Evolutionary conservation across 2,888 invertebrate species (phyloP).

Genomic region (Microctonus aethiopoides): DNA sequence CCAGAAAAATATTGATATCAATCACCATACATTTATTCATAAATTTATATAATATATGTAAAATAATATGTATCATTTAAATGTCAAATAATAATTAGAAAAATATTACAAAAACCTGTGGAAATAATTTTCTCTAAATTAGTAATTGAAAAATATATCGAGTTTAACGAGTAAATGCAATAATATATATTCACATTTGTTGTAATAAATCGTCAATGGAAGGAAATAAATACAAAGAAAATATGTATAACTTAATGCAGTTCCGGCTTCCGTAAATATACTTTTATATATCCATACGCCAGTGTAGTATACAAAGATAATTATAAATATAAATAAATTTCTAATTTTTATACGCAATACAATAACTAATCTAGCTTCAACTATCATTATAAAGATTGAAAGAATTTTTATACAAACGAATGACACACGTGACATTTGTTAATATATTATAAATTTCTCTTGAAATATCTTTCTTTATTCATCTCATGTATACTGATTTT

Average conservation of each 20-base stretch:
- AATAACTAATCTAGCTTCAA: no score
- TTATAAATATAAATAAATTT: no score
- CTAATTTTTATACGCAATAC: no score
- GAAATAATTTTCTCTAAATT: slow-evolving; percentile 14
- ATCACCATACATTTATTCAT: neutral
- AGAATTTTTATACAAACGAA: neutral
- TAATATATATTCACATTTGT: neutral
- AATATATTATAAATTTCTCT: neutral
- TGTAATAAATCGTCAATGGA: neutral
- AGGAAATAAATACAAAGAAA: neutral
- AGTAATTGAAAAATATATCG: neutral
- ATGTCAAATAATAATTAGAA: no score
- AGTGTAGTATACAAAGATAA: no score
- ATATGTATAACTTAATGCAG: neutral
- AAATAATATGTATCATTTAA: no score
- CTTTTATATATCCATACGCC: neutral
- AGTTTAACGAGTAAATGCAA: slow-evolving; percentile 7
- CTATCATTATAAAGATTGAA: no score
- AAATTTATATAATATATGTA: neutral
- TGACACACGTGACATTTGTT: neutral
- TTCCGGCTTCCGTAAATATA: neutral
- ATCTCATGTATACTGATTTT: no score
- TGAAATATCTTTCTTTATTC: neutral
- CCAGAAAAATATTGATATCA: no score
- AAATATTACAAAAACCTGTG: neutral